phyloP scores from a whole-genome alignment of 2,888 invertebrate genomes.

The Vandiemenella viatica region DNA sequence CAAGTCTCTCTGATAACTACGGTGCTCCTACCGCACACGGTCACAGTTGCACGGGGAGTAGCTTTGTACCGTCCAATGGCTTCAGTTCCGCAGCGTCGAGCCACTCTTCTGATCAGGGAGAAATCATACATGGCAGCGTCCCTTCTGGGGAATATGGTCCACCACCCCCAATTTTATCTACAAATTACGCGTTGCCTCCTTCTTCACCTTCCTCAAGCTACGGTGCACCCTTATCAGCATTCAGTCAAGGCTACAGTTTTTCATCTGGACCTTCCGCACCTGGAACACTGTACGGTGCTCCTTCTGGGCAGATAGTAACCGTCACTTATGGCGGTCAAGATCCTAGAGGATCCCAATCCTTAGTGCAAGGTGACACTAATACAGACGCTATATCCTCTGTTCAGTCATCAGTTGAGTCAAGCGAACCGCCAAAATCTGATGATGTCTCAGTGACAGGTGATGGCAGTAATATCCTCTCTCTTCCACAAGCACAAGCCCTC shows the following conservation, averaged over 20 bases:
- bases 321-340: slow-evolving; percentile 4
- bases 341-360: not conserved
- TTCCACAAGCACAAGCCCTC: not conserved
- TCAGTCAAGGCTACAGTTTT: slow-evolving; percentile 14
- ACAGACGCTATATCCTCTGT: no score
- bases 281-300: slow-evolving; percentile 1
- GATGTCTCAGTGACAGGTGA: slow-evolving; percentile 3
- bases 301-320: not conserved
- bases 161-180: slow-evolving; percentile 17
- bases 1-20: slow-evolving; percentile 21
- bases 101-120: slow-evolving; percentile 17
- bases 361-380: no score
- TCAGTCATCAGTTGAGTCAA: no score
- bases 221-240: slow-evolving; percentile 15
- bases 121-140: not conserved
- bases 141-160: not conserved
- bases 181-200: slow-evolving; percentile 7
- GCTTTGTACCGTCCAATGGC: slow-evolving; percentile 15
- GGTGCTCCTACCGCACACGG: slow-evolving; percentile 15
- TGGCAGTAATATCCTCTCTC: not conserved
- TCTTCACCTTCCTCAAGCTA: slow-evolving; percentile 17
- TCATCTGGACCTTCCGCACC: not conserved
- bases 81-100: slow-evolving; percentile 7
- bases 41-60: slow-evolving; percentile 13
- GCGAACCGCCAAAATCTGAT: not conserved